A percentile compares a stretch with the other conserved stretches of the same genome.
Evolutionary conservation across 2,797 vertebrate genomes (phyloP).

Genomic region (Mallotus villosus): DNA sequence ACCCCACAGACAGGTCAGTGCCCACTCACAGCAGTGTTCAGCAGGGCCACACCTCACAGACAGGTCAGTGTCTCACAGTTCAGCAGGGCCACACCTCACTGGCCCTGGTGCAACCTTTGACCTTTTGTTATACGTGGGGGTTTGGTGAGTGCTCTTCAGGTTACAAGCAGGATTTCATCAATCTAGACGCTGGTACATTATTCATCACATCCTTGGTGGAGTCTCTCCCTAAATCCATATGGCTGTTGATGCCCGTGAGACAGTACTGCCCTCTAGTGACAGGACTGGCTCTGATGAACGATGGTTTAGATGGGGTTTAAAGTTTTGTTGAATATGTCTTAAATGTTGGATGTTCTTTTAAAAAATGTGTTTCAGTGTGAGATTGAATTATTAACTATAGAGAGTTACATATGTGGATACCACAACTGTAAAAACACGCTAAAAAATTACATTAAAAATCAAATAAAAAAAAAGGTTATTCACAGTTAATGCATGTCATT

Average conservation of each 20-base stretch:
- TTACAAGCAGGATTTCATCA: constrained; percentile 41
- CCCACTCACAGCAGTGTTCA: too few species aligned
- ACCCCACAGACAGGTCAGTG: too few species aligned
- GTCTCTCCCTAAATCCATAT: constrained; percentile 20
- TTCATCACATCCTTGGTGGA: constrained; percentile 30
- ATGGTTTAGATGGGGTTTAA: neutral
- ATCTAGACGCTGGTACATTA: constrained; percentile 36
- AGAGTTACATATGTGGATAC: neutral
- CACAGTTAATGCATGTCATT: neutral
- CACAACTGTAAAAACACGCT: neutral
- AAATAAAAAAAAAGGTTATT: too few species aligned
- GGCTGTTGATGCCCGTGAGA: neutral
- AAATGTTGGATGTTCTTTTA: neutral
- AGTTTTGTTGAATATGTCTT: neutral
- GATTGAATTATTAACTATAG: neutral
- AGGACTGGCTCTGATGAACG: neutral
- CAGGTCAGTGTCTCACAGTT: constrained; percentile 30
- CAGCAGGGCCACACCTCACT: too few species aligned
- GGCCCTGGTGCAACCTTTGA: neutral
- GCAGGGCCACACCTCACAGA: too few species aligned
- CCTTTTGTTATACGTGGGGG: constrained; percentile 28
- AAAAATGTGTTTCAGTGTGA: neutral
- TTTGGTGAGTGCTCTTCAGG: constrained; percentile 21
- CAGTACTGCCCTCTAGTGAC: constrained; percentile 49
- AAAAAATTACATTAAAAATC: too few species aligned